These are phyloP conservation scores for Mystacides longicornis DNA, from an alignment of 2,888 invertebrate genomes.

Conservation along the genomic window DNA sequence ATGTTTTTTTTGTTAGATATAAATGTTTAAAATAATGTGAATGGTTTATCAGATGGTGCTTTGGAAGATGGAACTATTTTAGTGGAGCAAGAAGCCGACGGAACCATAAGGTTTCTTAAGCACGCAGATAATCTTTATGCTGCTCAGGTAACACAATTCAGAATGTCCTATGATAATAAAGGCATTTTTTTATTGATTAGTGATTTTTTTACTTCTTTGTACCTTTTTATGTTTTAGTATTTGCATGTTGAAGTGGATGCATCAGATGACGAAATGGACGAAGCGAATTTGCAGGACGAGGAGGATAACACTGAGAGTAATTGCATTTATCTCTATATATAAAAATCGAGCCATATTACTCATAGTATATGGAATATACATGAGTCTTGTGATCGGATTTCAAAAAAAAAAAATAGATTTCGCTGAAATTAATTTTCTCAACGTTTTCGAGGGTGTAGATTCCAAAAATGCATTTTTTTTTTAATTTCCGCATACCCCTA, in stretches of 20 bases:
- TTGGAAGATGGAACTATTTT: slow-evolving; percentile 35
- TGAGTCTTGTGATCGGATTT: too few species aligned
- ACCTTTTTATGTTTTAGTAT: not conserved
- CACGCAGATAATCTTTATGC: slow-evolving; percentile 34
- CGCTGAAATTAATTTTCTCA: too few species aligned
- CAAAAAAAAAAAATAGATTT: too few species aligned
- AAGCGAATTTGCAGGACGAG: not conserved
- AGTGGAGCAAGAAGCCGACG: slow-evolving; percentile 34
- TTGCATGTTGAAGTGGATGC: not conserved
- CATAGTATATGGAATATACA: too few species aligned
- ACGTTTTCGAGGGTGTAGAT: too few species aligned
- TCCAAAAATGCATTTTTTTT: too few species aligned
- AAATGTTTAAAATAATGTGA: too few species aligned
- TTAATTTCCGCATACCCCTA: too few species aligned
- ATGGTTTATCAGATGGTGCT: slow-evolving; percentile 31
- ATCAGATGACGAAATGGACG: not conserved
- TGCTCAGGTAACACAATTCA: not conserved
- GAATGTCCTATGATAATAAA: not conserved
- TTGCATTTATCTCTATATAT: too few species aligned
- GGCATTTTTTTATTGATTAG: not conserved
- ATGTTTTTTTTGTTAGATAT: too few species aligned
- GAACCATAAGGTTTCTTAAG: slow-evolving; percentile 38
- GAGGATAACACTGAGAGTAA: not conserved
- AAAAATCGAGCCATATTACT: too few species aligned
- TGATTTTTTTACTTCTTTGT: not conserved